A percentile compares a stretch with the other conserved stretches of the same genome.
Evolutionary conservation across 1,140 invertebrate genomes (phyloP).

Genomic region (Macrotrachela quadricornifera): DNA sequence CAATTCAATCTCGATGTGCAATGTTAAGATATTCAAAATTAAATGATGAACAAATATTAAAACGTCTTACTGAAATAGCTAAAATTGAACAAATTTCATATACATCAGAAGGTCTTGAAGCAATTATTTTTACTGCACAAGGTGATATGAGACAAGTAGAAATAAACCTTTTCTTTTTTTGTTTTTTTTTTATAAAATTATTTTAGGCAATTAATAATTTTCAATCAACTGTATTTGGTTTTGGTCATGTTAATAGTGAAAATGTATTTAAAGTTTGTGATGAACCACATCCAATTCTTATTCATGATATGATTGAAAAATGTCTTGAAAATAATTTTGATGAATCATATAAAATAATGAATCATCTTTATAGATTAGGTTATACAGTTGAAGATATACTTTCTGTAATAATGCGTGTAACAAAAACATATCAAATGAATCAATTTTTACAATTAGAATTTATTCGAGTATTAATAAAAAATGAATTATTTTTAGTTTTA

Average conservation of each 20-base stretch:
- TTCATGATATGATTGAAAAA: constrained; percentile 70
- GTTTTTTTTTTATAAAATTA: too few species aligned
- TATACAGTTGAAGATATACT: constrained; percentile 92
- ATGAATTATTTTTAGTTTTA: too few species aligned
- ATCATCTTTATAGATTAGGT: constrained; percentile 67
- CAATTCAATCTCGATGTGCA: constrained; percentile 93
- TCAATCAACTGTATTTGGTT: constrained; percentile 85
- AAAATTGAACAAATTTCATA: constrained; percentile 54
- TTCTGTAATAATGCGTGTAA: constrained; percentile 72
- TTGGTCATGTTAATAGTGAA: constrained; percentile 64
- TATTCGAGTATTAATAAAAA: constrained; percentile 28
- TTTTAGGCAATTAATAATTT: constrained; percentile 94
- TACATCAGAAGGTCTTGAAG: constrained; percentile 78
- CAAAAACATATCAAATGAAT: constrained; percentile 49
- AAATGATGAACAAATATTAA: constrained; percentile 59
- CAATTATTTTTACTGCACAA: constrained; percentile 89
- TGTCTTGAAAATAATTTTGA: constrained; percentile 60
- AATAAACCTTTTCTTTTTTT: too few species aligned
- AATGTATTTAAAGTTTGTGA: constrained; percentile 99
- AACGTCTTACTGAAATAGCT: constrained; percentile 52
- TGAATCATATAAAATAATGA: constrained; percentile 63
- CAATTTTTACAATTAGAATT: constrained; percentile 63
- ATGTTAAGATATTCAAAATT: constrained; percentile 80
- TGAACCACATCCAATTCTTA: constrained; percentile 81
- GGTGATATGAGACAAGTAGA: constrained; percentile 90